Conservation (phyloP, 1,140 invertebrate genomes). For the Drosophila pandora region DNA sequence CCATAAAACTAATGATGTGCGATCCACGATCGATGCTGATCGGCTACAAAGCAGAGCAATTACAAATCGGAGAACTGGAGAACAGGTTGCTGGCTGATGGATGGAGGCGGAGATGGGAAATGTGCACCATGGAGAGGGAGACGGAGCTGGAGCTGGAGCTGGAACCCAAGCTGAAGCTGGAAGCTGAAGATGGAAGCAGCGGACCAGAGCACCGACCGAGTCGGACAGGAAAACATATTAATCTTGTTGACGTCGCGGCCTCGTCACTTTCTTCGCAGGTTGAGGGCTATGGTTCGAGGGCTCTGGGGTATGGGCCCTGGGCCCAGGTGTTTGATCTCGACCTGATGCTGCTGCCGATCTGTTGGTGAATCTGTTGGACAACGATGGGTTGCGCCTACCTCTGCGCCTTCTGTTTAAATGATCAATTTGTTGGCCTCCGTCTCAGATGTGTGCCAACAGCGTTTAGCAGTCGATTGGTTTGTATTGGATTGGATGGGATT, state of each 20-base stretch:
- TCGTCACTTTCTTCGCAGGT: slow-evolving; percentile 69
- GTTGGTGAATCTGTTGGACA: slow-evolving; percentile 35
- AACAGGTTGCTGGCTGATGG: slow-evolving; percentile 68
- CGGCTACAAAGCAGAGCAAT: slow-evolving; percentile 66
- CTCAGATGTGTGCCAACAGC: slow-evolving; percentile 78
- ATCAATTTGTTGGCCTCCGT: slow-evolving; percentile 78
- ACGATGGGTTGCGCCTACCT: slow-evolving; percentile 69
- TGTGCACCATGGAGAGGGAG: background rate
- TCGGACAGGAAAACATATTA: slow-evolving; percentile 74
- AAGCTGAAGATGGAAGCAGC: slow-evolving; percentile 18
- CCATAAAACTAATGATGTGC: slow-evolving; percentile 65
- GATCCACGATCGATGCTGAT: slow-evolving; percentile 45
- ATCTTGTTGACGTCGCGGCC: slow-evolving; percentile 70
- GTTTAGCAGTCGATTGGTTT: slow-evolving; percentile 58
- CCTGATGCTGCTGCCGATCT: slow-evolving; percentile 50
- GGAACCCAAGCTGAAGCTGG: background rate
- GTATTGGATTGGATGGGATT: slow-evolving; percentile 37
- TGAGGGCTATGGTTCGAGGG: slow-evolving; percentile 27
- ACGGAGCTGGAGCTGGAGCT: slow-evolving; percentile 11
- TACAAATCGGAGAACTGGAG: slow-evolving; percentile 56
- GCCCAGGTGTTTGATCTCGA: slow-evolving; percentile 77
- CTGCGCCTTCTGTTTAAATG: slow-evolving; percentile 79
- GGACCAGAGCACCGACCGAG: slow-evolving; percentile 18
- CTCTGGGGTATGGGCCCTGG: slow-evolving; percentile 11
- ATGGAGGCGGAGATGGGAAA: slow-evolving; percentile 10